Percentiles rank a stretch among this genome's conserved stretches.
Evolutionary conservation across 1,140 invertebrate species (phyloP).

Genomic region (Drosophila jambulina): DNA sequence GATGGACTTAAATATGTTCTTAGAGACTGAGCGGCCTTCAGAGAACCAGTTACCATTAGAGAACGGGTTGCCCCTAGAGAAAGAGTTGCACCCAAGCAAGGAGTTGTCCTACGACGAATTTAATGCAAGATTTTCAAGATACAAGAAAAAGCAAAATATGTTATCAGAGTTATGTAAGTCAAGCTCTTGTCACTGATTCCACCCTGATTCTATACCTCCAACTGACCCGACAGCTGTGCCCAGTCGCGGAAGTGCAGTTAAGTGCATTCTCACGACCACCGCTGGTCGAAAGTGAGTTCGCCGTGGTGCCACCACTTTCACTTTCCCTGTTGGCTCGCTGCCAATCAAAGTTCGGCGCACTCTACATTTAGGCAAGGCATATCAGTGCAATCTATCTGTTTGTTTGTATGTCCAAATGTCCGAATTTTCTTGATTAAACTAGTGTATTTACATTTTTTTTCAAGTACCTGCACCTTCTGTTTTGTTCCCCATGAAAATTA

Average conservation of each 20-base stretch:
- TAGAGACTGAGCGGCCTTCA: not conserved
- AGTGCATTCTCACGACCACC: slow-evolving; percentile 29
- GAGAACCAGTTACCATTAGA: no score
- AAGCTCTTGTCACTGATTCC: not conserved
- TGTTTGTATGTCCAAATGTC: not conserved
- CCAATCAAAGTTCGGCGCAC: slow-evolving; percentile 31
- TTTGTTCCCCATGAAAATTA: not conserved
- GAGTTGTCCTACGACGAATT: not conserved
- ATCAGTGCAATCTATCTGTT: not conserved
- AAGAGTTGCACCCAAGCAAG: no score
- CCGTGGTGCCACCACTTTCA: slow-evolving; percentile 29
- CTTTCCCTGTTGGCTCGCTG: slow-evolving; percentile 35
- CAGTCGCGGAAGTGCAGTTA: not conserved
- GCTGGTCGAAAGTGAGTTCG: slow-evolving; percentile 27
- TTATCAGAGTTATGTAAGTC: not conserved
- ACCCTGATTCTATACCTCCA: not conserved
- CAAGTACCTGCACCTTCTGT: not conserved
- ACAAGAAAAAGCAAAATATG: not conserved
- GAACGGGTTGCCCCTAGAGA: no score
- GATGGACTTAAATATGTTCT: not conserved
- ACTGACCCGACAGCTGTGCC: not conserved
- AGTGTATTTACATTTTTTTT: not conserved
- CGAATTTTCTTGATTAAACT: not conserved
- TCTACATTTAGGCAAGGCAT: slow-evolving; percentile 1
- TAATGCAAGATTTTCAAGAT: not conserved